Evolutionary conservation across 2,888 invertebrate genomes (phyloP).

Genomic region (Phragmatobia fuliginosa): DNA sequence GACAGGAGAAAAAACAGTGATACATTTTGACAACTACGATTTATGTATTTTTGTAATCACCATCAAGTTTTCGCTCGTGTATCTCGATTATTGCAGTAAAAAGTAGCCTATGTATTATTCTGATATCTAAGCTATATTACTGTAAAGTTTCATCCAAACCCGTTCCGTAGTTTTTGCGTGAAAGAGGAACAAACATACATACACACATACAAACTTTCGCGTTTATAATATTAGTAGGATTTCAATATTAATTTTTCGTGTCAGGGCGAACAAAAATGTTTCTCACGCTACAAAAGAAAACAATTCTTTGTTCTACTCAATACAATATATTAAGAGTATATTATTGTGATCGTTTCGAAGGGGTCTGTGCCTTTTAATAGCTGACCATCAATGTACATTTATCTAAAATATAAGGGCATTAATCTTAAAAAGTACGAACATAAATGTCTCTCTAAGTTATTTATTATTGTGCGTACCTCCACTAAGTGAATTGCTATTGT

Average conservation of each 20-base stretch:
- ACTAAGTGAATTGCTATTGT: constrained; percentile 24
- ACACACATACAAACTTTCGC: too few relatives aligned
- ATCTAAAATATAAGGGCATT: constrained; percentile 3
- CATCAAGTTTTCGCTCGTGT: too few relatives aligned
- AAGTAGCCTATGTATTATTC: too few relatives aligned
- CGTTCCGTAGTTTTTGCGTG: too few relatives aligned
- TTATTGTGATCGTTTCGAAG: not conserved
- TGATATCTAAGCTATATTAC: too few relatives aligned
- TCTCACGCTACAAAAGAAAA: not conserved
- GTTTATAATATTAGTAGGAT: too few relatives aligned
- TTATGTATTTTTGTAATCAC: too few relatives aligned
- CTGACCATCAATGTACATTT: constrained; percentile 4
- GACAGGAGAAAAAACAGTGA: too few relatives aligned
- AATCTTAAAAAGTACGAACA: constrained; percentile 11
- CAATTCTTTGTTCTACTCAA: not conserved
- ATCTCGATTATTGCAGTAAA: too few relatives aligned
- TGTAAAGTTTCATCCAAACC: too few relatives aligned
- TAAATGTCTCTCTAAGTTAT: constrained; percentile 14
- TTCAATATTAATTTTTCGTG: not conserved
- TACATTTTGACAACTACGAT: too few relatives aligned
- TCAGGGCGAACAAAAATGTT: not conserved
- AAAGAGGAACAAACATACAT: too few relatives aligned
- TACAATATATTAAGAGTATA: not conserved
- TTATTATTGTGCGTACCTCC: constrained; percentile 10
- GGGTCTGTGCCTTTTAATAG: not conserved